Evolutionary conservation across 2,797 vertebrate genomes (phyloP).

Genomic region (Phalloptychus januarius): DNA sequence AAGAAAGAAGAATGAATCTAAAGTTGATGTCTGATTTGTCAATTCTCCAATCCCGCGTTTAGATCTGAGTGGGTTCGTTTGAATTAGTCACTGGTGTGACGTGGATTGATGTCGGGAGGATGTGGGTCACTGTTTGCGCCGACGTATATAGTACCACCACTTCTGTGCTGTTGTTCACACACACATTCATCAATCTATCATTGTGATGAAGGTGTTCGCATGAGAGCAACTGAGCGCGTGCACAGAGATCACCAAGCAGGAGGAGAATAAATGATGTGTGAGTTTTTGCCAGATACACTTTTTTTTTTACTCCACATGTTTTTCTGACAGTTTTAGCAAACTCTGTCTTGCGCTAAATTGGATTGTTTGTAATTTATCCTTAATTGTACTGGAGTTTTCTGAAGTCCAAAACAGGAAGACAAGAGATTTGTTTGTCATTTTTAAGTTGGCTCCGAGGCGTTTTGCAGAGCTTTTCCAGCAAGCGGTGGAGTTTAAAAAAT

Average conservation of each 20-base stretch:
- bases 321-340: conserved; percentile 35
- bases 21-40: conserved; percentile 22
- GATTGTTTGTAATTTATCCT: conserved; percentile 15
- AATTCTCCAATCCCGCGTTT: conserved; percentile 37
- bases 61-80: neutral
- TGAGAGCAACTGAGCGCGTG: conserved; percentile 2
- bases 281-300: conserved; percentile 12
- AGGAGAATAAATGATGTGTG: conserved; percentile 6
- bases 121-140: conserved; percentile 39
- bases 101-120: conserved; percentile 29
- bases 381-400: conserved; percentile 22
- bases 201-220: conserved; percentile 20
- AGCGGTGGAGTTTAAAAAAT: neutral
- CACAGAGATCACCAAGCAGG: conserved; percentile 11
- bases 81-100: conserved; percentile 56
- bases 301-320: conserved; percentile 41
- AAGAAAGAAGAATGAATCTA: conserved; percentile 20
- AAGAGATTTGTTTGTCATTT: conserved; percentile 32
- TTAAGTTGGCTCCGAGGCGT: conserved; percentile 38
- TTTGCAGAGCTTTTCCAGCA: conserved; percentile 28
- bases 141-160: conserved; percentile 71
- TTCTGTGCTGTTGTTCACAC: conserved; percentile 62
- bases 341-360: conserved; percentile 5
- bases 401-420: conserved; percentile 21
- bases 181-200: conserved; percentile 52